These are phyloP conservation scores for Luperina testacea DNA, from an alignment of 2,888 invertebrate species.

Conservation along the genomic window DNA sequence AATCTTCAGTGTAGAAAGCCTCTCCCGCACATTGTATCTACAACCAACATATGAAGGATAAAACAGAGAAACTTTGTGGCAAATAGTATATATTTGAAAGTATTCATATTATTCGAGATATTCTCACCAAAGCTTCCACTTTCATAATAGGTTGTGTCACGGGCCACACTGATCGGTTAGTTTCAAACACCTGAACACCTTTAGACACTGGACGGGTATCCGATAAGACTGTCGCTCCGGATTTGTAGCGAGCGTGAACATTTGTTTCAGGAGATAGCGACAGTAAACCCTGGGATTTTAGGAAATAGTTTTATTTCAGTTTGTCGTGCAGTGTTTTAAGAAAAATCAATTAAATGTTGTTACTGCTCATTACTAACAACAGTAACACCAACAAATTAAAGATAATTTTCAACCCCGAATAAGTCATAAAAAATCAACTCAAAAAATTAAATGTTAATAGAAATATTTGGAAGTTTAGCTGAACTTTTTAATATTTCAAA, in stretches of 20 bases:
- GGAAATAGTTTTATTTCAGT: neutral
- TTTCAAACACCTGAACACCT: constrained; percentile 90
- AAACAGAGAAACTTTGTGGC: neutral
- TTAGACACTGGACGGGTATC: constrained; percentile 88
- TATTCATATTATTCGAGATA: neutral
- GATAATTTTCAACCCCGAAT: neutral
- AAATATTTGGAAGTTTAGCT: neutral
- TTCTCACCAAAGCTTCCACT: constrained; percentile 82
- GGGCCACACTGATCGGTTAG: constrained; percentile 91
- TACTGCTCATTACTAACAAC: neutral
- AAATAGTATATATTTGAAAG: neutral
- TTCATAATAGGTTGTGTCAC: constrained; percentile 91
- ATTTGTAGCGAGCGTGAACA: constrained; percentile 80
- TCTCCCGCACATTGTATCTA: constrained; percentile 92
- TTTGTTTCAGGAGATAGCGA: constrained; percentile 83
- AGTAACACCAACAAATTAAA: neutral
- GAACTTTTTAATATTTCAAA: neutral
- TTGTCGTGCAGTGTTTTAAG: neutral
- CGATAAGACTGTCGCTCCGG: constrained; percentile 83
- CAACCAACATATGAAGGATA: neutral
- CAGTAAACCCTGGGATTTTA: constrained; percentile 84
- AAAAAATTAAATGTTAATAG: neutral
- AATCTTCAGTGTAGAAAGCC: constrained; percentile 92
- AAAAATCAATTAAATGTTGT: neutral
- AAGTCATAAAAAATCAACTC: neutral